Evolutionary conservation across 2,888 invertebrate genomes (phyloP).

Genomic region (Pseudanteris insignis): DNA sequence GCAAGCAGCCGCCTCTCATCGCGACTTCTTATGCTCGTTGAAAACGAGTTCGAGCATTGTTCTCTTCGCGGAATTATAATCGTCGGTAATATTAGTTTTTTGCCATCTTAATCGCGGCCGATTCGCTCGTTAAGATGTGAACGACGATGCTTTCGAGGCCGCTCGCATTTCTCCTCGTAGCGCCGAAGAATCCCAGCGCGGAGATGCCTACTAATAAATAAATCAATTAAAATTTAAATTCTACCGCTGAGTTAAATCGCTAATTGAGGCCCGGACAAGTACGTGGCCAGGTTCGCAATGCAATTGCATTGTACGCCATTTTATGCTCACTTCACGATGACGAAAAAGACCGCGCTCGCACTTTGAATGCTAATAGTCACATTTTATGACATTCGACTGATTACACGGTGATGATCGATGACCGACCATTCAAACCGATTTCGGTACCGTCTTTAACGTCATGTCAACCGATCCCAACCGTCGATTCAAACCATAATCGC

Average conservation of each 20-base stretch:
- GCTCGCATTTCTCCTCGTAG: slow-evolving; percentile 59
- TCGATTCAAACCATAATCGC: too few species aligned
- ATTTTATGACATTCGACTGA: slow-evolving; percentile 30
- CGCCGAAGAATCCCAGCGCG: slow-evolving; percentile 51
- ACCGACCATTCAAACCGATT: too few species aligned
- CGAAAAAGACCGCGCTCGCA: slow-evolving; percentile 44
- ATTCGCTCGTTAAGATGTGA: slow-evolving; percentile 55
- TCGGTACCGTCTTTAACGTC: too few species aligned
- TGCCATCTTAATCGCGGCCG: slow-evolving; percentile 51
- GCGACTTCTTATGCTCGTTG: slow-evolving; percentile 41
- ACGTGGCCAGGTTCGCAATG: slow-evolving; percentile 57
- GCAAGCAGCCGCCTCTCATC: slow-evolving; percentile 19
- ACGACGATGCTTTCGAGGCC: slow-evolving; percentile 45
- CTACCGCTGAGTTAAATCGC: slow-evolving; percentile 54
- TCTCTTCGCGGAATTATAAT: slow-evolving; percentile 52
- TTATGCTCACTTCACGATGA: slow-evolving; percentile 32
- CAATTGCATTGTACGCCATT: slow-evolving; percentile 44
- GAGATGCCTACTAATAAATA: slow-evolving; percentile 53
- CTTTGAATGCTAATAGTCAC: slow-evolving; percentile 51
- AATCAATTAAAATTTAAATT: slow-evolving; percentile 60
- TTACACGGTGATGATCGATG: too few species aligned
- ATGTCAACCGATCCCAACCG: too few species aligned
- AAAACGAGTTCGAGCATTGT: slow-evolving; percentile 49
- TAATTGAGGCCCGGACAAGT: slow-evolving; percentile 54
- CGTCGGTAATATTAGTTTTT: slow-evolving; percentile 58